These are phyloP conservation scores for Bombus sylvicola DNA, from an alignment of 1,140 invertebrate genomes.

Conservation along the genomic window DNA sequence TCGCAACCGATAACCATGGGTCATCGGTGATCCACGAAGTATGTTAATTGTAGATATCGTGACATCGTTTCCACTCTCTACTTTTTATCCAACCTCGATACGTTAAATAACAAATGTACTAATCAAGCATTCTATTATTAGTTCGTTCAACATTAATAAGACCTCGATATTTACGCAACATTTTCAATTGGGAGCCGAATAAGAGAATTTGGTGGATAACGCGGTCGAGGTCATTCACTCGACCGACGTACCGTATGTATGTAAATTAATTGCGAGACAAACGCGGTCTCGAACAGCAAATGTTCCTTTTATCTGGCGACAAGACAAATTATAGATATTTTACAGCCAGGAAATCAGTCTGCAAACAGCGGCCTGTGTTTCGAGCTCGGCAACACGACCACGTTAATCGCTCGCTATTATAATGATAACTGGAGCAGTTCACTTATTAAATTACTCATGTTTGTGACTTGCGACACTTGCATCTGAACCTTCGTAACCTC, in stretches of 20 bases:
- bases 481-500: neutral
- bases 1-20: neutral
- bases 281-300: neutral
- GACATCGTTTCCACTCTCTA: too few relatives aligned
- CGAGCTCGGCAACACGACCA: neutral
- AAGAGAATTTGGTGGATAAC: slow-evolving; percentile 34
- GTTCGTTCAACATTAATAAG: neutral
- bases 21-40: neutral
- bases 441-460: slow-evolving; percentile 26
- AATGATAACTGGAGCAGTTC: slow-evolving; percentile 20
- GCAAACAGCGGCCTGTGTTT: neutral
- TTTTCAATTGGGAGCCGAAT: neutral
- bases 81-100: neutral
- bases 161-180: too few relatives aligned
- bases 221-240: slow-evolving; percentile 39
- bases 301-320: slow-evolving; percentile 26
- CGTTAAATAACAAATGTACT: neutral
- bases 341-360: neutral
- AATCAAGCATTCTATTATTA: neutral
- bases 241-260: slow-evolving; percentile 54
- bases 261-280: slow-evolving; percentile 54
- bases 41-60: neutral
- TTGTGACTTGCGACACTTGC: neutral
- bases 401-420: slow-evolving; percentile 18
- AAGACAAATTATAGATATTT: slow-evolving; percentile 4